These are phyloP conservation scores for Drosophila bipectinata DNA, from an alignment of 1,140 invertebrate species.

Conservation along the genomic window DNA sequence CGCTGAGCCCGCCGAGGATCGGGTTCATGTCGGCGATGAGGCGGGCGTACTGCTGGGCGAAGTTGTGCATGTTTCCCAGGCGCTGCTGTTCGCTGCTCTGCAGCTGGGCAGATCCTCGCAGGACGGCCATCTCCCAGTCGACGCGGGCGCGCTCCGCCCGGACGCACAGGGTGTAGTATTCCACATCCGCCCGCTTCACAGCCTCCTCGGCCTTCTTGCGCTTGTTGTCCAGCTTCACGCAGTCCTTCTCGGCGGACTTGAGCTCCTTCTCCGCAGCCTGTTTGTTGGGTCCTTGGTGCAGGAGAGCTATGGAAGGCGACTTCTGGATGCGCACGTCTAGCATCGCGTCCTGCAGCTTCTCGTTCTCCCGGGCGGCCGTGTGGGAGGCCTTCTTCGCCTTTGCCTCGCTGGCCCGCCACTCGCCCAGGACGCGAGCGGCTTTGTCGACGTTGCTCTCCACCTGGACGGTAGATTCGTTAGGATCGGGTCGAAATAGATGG, in stretches of 20 bases:
- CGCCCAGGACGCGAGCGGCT: slow-evolving; percentile 90
- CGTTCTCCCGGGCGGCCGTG: slow-evolving; percentile 92
- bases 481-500: background rate
- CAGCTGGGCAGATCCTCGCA: slow-evolving; percentile 90
- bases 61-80: slow-evolving; percentile 91
- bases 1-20: slow-evolving; percentile 86
- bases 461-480: slow-evolving; percentile 56
- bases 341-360: slow-evolving; percentile 92
- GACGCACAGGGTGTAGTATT: slow-evolving; percentile 96
- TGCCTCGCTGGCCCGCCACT: slow-evolving; percentile 93
- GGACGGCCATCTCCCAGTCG: slow-evolving; percentile 95
- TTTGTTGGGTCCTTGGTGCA: slow-evolving; percentile 81
- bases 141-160: slow-evolving; percentile 94
- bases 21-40: slow-evolving; percentile 91
- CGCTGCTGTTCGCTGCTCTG: slow-evolving; percentile 96
- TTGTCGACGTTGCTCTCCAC: slow-evolving; percentile 94
- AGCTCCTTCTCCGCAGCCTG: slow-evolving; percentile 80
- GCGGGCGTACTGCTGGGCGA: slow-evolving; percentile 91
- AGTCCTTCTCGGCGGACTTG: slow-evolving; percentile 85
- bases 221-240: slow-evolving; percentile 92
- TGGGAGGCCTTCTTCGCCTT: slow-evolving; percentile 95
- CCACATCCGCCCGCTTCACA: slow-evolving; percentile 94
- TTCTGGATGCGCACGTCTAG: slow-evolving; percentile 85
- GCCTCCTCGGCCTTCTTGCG: slow-evolving; percentile 95
- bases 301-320: slow-evolving; percentile 84